Conservation (phyloP, 2,888 invertebrate genomes). For the Endomychus coccineus region DNA sequence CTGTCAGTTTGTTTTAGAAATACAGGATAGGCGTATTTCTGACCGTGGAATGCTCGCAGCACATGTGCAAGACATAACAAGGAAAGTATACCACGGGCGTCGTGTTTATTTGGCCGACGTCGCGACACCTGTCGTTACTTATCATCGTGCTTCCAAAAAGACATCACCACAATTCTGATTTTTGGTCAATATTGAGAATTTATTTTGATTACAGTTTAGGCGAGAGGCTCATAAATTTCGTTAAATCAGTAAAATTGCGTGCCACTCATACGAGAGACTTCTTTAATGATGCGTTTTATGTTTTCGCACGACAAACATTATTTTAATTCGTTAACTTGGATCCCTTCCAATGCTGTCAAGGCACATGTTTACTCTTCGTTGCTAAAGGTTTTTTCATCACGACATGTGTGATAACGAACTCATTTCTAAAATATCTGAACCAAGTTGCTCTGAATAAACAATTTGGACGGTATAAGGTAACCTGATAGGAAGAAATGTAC, state of each 20-base stretch:
- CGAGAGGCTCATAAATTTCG: constrained; percentile 37
- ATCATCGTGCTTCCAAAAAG: constrained; percentile 20
- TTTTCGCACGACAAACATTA: constrained; percentile 46
- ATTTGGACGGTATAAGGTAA: too few species aligned
- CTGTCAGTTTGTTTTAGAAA: too few species aligned
- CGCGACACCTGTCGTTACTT: constrained; percentile 32
- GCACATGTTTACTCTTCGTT: constrained; percentile 36
- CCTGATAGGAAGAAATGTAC: too few species aligned
- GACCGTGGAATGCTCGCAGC: too few species aligned
- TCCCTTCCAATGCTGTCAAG: constrained; percentile 33
- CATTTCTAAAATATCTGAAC: constrained; percentile 29
- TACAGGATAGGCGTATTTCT: too few species aligned
- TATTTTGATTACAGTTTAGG: constrained; percentile 18
- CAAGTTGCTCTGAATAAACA: too few species aligned
- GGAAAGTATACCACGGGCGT: too few species aligned
- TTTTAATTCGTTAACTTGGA: constrained; percentile 44
- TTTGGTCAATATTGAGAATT: constrained; percentile 14
- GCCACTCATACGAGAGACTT: constrained; percentile 42
- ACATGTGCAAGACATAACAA: too few species aligned
- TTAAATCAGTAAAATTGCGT: constrained; percentile 41
- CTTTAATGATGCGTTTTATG: constrained; percentile 47
- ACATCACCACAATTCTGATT: constrained; percentile 6
- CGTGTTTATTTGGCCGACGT: constrained; percentile 29
- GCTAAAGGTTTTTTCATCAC: constrained; percentile 22
- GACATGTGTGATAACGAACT: constrained; percentile 35